phyloP scores from a whole-genome alignment of 1,140 invertebrate genomes.

The Drosophila yakuba region DNA sequence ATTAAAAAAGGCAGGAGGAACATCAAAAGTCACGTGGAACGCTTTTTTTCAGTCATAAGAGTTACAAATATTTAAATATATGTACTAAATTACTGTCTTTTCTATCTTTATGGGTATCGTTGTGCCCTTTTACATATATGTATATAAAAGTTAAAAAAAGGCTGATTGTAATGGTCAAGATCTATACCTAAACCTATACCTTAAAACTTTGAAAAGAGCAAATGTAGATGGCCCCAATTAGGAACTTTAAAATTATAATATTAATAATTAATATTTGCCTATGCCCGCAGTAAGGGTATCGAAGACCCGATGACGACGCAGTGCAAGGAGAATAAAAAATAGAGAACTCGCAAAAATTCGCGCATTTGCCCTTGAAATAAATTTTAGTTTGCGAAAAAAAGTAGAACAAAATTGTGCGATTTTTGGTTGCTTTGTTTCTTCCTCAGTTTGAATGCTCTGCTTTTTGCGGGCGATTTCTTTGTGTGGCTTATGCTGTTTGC shows the following conservation, averaged over 20 bases:
- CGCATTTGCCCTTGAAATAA: conserved; percentile 80
- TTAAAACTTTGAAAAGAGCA: too few relatives aligned
- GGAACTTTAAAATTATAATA: too few relatives aligned
- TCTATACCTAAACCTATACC: too few relatives aligned
- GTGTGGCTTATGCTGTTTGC: conserved; percentile 57
- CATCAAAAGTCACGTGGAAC: conserved; percentile 7
- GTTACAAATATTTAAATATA: too few relatives aligned
- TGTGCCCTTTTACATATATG: too few relatives aligned
- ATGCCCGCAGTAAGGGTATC: conserved; percentile 45
- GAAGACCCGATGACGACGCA: conserved; percentile 56
- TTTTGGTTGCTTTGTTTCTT: conserved; percentile 49
- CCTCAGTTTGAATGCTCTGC: conserved; percentile 42
- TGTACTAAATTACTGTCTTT: too few relatives aligned
- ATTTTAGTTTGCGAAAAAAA: conserved; percentile 76
- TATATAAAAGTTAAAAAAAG: too few relatives aligned
- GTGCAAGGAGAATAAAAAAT: conserved; percentile 47
- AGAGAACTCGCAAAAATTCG: conserved; percentile 53
- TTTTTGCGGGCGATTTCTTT: conserved; percentile 32
- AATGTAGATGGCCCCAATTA: too few relatives aligned
- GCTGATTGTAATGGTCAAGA: too few relatives aligned
- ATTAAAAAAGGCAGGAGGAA: conserved; percentile 17
- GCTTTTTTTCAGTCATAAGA: background rate
- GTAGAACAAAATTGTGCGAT: conserved; percentile 47
- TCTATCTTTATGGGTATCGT: too few relatives aligned
- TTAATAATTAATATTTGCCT: too few relatives aligned